Evolutionary conservation across 2,888 invertebrate genomes (phyloP).

Genomic region (Drosophila trichaetosa): DNA sequence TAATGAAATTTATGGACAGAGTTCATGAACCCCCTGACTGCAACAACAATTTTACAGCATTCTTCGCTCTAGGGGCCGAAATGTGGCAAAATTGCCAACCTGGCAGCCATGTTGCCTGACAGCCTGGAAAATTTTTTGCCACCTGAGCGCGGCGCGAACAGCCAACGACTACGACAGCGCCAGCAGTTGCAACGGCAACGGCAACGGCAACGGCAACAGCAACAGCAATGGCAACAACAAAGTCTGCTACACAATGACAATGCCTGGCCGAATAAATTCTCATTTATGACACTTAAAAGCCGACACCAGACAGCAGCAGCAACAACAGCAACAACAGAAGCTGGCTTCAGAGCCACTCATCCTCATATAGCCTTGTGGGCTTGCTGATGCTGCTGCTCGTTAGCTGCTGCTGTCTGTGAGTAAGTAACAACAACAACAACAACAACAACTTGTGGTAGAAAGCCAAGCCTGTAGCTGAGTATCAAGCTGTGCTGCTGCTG

Average conservation of each 20-base stretch:
- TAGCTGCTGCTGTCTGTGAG: conserved; percentile 17
- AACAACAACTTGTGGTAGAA: conserved; percentile 53
- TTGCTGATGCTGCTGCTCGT: conserved; percentile 12
- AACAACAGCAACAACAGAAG: not conserved
- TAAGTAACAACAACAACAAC: conserved; percentile 9
- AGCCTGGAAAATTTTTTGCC: conserved; percentile 63
- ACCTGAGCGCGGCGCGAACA: conserved; percentile 52
- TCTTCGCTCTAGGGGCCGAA: conserved; percentile 38
- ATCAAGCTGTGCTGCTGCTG: conserved; percentile 42
- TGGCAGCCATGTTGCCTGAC: conserved; percentile 56
- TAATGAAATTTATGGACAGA: conserved; percentile 77
- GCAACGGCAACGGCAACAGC: not conserved
- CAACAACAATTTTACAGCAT: conserved; percentile 31
- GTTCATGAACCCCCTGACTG: conserved; percentile 61
- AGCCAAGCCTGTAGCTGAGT: conserved; percentile 64
- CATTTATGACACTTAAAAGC: conserved; percentile 80
- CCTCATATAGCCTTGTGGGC: conserved; percentile 33
- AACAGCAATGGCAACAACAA: conserved; percentile 16
- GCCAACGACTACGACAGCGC: conserved; percentile 34
- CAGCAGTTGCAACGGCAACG: conserved; percentile 10
- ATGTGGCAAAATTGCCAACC: conserved; percentile 40
- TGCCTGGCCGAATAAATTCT: conserved; percentile 78
- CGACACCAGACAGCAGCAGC: conserved; percentile 46
- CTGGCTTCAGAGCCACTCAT: conserved; percentile 36
- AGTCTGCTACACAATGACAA: conserved; percentile 72